These are phyloP conservation scores for Acrocera orbiculus DNA, from an alignment of 2,888 invertebrate genomes.

Conservation along the genomic window DNA sequence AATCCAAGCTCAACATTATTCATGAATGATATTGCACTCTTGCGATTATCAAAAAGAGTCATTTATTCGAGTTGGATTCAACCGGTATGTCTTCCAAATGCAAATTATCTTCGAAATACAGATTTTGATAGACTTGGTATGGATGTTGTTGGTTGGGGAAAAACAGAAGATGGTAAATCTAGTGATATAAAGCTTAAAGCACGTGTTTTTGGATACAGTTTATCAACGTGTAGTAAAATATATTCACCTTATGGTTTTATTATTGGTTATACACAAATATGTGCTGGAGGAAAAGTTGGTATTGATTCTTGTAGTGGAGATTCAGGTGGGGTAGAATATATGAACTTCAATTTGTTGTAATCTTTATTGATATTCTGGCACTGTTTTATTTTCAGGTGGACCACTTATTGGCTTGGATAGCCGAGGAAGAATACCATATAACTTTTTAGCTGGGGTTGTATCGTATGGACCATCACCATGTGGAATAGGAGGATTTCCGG, in stretches of 20 bases:
- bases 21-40: slow-evolving; percentile 51
- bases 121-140: slow-evolving; percentile 32
- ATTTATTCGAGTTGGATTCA: slow-evolving; percentile 37
- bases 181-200: slow-evolving; percentile 38
- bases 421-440: slow-evolving; percentile 32
- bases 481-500: slow-evolving; percentile 41
- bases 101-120: slow-evolving; percentile 19
- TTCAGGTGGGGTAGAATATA: no score
- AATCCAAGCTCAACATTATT: slow-evolving; percentile 39
- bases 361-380: no score
- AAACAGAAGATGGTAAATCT: slow-evolving; percentile 32
- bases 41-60: slow-evolving; percentile 40
- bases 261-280: slow-evolving; percentile 37
- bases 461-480: slow-evolving; percentile 47
- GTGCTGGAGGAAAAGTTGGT: slow-evolving; percentile 39
- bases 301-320: slow-evolving; percentile 42
- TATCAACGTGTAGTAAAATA: slow-evolving; percentile 33
- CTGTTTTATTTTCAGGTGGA: no score
- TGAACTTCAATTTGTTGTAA: no score
- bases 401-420: slow-evolving; percentile 35
- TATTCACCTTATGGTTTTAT: slow-evolving; percentile 34
- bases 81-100: slow-evolving; percentile 42
- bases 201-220: slow-evolving; percentile 32
- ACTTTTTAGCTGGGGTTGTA: slow-evolving; percentile 39
- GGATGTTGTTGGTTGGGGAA: slow-evolving; percentile 48